Base-by-base conservation (phyloP, 2,888 invertebrate species). In the Scelioninae gen. 1 region DNA sequence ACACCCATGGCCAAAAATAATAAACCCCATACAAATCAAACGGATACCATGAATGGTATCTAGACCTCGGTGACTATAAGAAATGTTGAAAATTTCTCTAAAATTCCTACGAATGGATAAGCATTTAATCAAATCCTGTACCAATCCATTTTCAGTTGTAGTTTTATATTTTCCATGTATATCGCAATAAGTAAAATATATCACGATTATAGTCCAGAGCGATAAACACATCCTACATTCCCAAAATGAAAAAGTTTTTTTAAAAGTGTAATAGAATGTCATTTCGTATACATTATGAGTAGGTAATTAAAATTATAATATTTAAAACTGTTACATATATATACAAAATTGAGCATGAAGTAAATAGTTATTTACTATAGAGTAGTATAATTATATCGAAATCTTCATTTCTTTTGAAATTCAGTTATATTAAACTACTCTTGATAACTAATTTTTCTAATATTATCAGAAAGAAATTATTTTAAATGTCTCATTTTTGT, bases 91-190 rank as follows among this genome's bases (percentile, higher is more conserved):
- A 7, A 90, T 83, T 5, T 85, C 85, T n/a, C 84, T 85, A 5
- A 87, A 79, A 78, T 88, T 90, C 10, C 87, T 84, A 23, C 84
- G 83, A 0, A 87, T 88, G 11, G 91, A 90, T 66, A 90, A 90
- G 58, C 89, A 91, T 11, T 87, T 82, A 5, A 90, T 43, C 3
- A 90, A 31, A 47, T 88, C 85, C 1, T 47, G 31, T n/a, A 47
- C 45, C 0, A 58, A 13, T 10, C 1, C n/a, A 23, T 32, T 32
- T 11, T 60, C n/a, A 11, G 16, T 29, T 3, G 3, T 5, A 16
- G 16, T 29, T 1, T 1, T 5, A 16, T 43, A 23, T 31, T 71
- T 49, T 6, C 32, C 32, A 16, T 43, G 34, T 16, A 43, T 38
- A 34, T 76, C 62, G 23, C 15, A 32, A 43, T 72, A 56, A 7